Base-by-base conservation (phyloP, 2,113 vertebrate genomes). In the Nicator chloris region DNA sequence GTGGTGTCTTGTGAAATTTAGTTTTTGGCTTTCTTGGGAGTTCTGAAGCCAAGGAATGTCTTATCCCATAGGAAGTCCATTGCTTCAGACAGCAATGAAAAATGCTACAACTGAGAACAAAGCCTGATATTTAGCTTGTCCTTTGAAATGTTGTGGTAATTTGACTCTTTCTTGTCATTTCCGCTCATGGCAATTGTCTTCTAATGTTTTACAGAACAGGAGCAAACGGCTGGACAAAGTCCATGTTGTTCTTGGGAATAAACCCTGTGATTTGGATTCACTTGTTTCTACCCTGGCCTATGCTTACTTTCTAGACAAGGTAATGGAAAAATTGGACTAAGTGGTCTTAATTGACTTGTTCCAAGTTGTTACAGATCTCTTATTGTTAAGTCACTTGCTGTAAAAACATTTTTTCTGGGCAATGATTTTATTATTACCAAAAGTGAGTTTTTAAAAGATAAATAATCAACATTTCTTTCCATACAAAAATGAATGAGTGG, bases 261-360 rank as follows among this genome's bases (percentile, higher is more conserved):
- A 98, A 61, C 97, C 98, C 9, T 98, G 98, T 96, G 98, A 99
- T 96, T 97, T 99, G 96, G 98, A 99, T 95, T 98, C 98, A 28
- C 98, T 99, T 71, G 98, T 99, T 89, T 99, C 99, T 92, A 97
- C 98, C 42, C 96, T 99, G 95, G 97, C 98, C 27, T 98, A 99
- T 51, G 99, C 99, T 27, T 99, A 99, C 63, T 98, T 99, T 95
- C 98, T 99, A 73, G 98, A 98, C 82, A 99, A 99, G 99, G 99
- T 99, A 98, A 97, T 85, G 42, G 33, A 12, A 82, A 85, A 93
- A 86, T 40, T 63, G 30, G 17, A n/a, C 27, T 1, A 4, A 27
- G 21, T 79, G 15, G 21, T 77, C n/a, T 47, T 82, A 53, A 53
- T 30, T 86, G 30, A 44, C 56, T 68, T 83, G 20, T 76, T 88